These are phyloP conservation scores for Nephrotoma appendiculata DNA, from an alignment of 2,888 invertebrate species.

Conservation along the genomic window DNA sequence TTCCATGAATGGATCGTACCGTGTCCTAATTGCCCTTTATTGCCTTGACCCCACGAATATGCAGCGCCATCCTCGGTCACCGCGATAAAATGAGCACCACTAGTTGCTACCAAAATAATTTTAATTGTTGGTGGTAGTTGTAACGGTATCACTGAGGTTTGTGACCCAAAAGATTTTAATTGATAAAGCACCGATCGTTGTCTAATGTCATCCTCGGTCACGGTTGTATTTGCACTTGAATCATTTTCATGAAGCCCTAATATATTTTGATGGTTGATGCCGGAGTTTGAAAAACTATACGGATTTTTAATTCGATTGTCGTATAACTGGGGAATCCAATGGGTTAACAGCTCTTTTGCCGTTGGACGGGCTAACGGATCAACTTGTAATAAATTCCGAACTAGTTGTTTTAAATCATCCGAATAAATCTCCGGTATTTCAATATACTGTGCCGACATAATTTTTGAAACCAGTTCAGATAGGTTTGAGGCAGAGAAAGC, in stretches of 20 bases:
- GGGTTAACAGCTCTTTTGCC: slow-evolving; percentile 41
- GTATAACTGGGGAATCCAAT: slow-evolving; percentile 36
- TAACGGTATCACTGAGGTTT: slow-evolving; percentile 37
- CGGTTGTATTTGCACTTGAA: neutral
- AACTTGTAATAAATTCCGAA: slow-evolving; percentile 45
- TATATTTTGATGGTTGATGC: neutral
- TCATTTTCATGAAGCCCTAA: neutral
- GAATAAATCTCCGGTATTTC: slow-evolving; percentile 51
- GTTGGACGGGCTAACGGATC: slow-evolving; percentile 46
- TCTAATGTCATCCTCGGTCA: neutral
- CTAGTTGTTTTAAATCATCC: slow-evolving; percentile 42
- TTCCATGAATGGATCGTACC: slow-evolving; percentile 36
- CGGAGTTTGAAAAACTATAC: neutral
- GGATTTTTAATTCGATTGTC: slow-evolving; percentile 27
- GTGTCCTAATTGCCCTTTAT: slow-evolving; percentile 48
- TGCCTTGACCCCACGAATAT: slow-evolving; percentile 55
- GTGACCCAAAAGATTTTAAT: slow-evolving; percentile 36
- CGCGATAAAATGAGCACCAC: slow-evolving; percentile 41
- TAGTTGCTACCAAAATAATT: slow-evolving; percentile 38
- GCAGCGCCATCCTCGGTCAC: slow-evolving; percentile 45
- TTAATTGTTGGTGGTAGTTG: slow-evolving; percentile 39
- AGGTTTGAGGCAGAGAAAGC: slow-evolving; percentile 60
- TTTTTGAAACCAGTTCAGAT: slow-evolving; percentile 57
- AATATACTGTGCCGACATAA: slow-evolving; percentile 54
- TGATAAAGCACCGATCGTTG: slow-evolving; percentile 40